Evolutionary conservation across 1,140 invertebrate species (phyloP).

Genomic region (Sminthurinus signatus): DNA sequence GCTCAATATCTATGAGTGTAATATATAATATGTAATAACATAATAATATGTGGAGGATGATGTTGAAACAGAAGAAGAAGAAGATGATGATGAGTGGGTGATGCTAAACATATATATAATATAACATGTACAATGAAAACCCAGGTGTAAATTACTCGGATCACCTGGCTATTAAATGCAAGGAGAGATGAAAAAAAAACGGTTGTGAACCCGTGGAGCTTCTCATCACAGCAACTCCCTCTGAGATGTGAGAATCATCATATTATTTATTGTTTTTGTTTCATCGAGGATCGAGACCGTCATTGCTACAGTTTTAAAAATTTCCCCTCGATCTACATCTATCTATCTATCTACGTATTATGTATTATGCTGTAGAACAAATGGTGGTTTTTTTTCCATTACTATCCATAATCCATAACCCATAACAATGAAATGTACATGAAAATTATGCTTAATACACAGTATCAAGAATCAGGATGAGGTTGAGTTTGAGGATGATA

Average conservation of each 20-base stretch:
- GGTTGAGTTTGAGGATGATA: too few relatives aligned
- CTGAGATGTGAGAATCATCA: slow-evolving; percentile 2
- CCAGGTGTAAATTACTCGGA: slow-evolving; percentile 29
- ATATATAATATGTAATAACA: not conserved
- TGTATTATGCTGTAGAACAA: not conserved
- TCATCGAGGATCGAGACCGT: slow-evolving; percentile 13
- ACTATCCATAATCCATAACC: not conserved
- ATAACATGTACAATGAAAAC: not conserved
- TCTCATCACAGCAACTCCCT: not conserved
- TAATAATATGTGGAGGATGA: not conserved
- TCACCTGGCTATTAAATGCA: slow-evolving; percentile 19
- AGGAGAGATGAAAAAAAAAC: slow-evolving; percentile 10
- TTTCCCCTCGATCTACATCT: not conserved
- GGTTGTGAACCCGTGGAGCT: not conserved
- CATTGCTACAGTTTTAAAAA: not conserved
- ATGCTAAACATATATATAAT: not conserved
- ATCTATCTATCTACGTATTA: not conserved
- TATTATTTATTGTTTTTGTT: slow-evolving; percentile 14
- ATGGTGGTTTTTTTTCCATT: not conserved
- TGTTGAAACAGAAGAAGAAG: not conserved
- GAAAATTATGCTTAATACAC: too few relatives aligned
- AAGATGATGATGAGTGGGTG: slow-evolving; percentile 6
- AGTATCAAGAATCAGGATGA: too few relatives aligned
- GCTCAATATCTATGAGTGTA: not conserved
- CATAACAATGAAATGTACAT: too few relatives aligned